Percentiles rank a stretch among this genome's conserved stretches.
These are phyloP conservation scores for Catocala nupta DNA, from an alignment of 2,888 invertebrate genomes.

Conservation along the genomic window DNA sequence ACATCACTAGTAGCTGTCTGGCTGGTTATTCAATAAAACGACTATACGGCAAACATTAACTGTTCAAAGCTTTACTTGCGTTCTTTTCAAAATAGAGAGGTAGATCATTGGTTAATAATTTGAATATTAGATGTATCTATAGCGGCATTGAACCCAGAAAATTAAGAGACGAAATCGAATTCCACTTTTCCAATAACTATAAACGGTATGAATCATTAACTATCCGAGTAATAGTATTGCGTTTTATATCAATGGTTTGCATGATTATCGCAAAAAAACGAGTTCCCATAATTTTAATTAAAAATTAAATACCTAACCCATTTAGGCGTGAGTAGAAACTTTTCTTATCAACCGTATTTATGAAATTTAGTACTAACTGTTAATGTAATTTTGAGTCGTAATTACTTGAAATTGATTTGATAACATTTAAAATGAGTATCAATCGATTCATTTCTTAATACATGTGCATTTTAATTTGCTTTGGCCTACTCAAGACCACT, in stretches of 20 bases:
- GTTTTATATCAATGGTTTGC: background rate
- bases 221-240: too few relatives aligned
- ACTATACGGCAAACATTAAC: background rate
- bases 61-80: too few relatives aligned
- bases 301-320: background rate
- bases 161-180: too few relatives aligned
- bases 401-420: conserved; percentile 7
- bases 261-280: conserved; percentile 3
- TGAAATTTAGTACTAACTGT: background rate
- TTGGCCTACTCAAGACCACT: background rate
- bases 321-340: conserved; percentile 10
- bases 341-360: background rate
- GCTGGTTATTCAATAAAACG: background rate
- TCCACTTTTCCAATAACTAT: too few relatives aligned
- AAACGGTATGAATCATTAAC: too few relatives aligned
- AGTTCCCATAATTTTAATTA: conserved; percentile 3
- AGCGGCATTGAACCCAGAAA: too few relatives aligned
- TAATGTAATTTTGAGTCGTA: background rate
- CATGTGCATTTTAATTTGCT: conserved; percentile 8
- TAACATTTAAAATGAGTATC: background rate
- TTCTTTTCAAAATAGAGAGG: too few relatives aligned
- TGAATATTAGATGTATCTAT: too few relatives aligned
- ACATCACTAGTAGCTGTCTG: too few relatives aligned
- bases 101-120: too few relatives aligned
- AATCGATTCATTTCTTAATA: background rate